Percentiles rank a stretch among this genome's conserved stretches.
Evolutionary conservation across 2,888 invertebrate species (phyloP).

Genomic region (Cybosia mesomella): DNA sequence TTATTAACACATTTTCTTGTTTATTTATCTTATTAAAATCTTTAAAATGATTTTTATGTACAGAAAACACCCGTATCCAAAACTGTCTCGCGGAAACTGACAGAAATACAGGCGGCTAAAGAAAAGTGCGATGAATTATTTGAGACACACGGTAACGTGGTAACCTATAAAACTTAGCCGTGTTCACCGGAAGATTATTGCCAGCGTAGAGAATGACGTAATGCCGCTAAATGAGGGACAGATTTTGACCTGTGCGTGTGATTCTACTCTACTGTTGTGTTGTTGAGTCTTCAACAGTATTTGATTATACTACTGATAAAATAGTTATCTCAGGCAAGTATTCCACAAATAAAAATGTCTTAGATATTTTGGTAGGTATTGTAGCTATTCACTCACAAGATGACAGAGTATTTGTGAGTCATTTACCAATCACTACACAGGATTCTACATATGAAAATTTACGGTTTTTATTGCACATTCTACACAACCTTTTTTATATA

Average conservation of each 20-base stretch:
- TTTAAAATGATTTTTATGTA: constrained; percentile 36
- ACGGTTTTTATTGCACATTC: no score
- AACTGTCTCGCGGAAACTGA: constrained; percentile 64
- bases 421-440: no score
- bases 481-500: no score
- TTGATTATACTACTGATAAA: neutral
- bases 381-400: no score
- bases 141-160: constrained; percentile 13
- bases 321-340: neutral
- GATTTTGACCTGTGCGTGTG: constrained; percentile 23
- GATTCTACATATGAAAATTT: no score
- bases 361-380: neutral
- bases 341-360: neutral
- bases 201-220: constrained; percentile 78
- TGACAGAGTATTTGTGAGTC: no score
- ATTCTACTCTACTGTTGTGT: neutral
- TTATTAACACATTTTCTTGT: constrained; percentile 19
- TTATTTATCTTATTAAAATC: constrained; percentile 9
- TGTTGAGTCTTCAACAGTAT: neutral
- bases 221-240: constrained; percentile 47
- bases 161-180: constrained; percentile 58
- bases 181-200: constrained; percentile 63
- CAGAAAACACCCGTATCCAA: constrained; percentile 61
- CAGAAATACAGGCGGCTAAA: constrained; percentile 46
- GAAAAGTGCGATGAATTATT: constrained; percentile 36